Evolutionary conservation across 2,797 vertebrate genomes (phyloP).

Genomic region (Hozukius guyotensis): DNA sequence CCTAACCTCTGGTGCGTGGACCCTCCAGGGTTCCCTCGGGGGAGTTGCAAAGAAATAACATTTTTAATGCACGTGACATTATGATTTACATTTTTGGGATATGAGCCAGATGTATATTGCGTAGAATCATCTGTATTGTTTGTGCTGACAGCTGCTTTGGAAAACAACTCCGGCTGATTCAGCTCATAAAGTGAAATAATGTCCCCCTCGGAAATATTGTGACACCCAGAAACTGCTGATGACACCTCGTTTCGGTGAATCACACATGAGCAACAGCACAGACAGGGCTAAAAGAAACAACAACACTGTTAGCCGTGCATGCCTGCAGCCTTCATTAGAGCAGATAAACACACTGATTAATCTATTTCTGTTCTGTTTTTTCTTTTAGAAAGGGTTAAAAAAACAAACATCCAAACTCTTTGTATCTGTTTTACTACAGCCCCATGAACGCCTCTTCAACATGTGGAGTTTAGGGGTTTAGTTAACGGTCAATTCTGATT

Average conservation of each 20-base stretch:
- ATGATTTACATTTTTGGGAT: background rate
- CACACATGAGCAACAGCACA: background rate
- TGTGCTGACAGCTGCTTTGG: constrained; percentile 26
- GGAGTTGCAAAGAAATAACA: background rate
- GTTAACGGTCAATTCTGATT: too few relatives aligned
- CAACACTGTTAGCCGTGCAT: background rate
- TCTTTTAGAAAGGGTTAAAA: background rate
- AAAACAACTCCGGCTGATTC: constrained; percentile 23
- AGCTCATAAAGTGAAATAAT: background rate
- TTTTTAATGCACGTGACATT: background rate
- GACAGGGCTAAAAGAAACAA: background rate
- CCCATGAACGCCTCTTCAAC: background rate
- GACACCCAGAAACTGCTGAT: constrained; percentile 19
- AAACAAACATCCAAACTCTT: background rate
- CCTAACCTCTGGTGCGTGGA: constrained; percentile 1
- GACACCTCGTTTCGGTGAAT: background rate
- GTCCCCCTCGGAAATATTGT: background rate
- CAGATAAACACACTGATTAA: background rate
- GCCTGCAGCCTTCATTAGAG: too few relatives aligned
- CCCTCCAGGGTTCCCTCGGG: background rate
- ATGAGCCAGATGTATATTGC: background rate
- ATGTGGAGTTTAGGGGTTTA: too few relatives aligned
- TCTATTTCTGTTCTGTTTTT: background rate
- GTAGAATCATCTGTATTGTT: background rate
- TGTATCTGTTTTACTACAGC: background rate